Evolutionary conservation across 2,797 vertebrate genomes (phyloP), one percentile per base, ranked within the genome.

Genomic region (Cichlasoma orientale): DNA sequence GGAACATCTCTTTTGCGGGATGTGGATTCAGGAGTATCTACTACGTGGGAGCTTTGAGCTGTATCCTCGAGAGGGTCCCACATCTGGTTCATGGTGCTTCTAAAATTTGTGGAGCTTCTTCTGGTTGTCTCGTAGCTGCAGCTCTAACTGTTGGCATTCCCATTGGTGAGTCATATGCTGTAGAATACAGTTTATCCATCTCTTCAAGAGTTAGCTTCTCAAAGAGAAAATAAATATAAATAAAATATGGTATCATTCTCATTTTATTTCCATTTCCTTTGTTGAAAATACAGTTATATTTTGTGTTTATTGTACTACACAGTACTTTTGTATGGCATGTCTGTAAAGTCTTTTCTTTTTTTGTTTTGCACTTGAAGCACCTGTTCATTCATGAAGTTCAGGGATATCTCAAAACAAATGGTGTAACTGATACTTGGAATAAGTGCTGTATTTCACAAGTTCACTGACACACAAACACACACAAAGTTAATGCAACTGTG

Each of bases 11-110:
- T 1, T 96, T 98, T 41, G 91, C 94, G 1, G 98, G 97, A 75
- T 98, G 96, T 89, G 97, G 97, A 2, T 98, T 98, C 92, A 85
- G 98, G 80, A 96, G 95, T 11, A 80, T 96, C 41, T 98, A 98
- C 75, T 93, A 97, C 84, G 14, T 97, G 61, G 97, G 98, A 33
- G 97, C 92, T 2, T 84, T 96, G 81, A 91, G 88, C 72, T 97
- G 97, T 83, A 88, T 98, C 82, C 90, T 94, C 56, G 96, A 98
- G 84, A 88, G 58, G 13, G 95, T 91, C 10, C 96, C 95, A 0
- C 92, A 89, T 25, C 74, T 98, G 54, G 83, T 97, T 33, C 91
- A 91, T 2, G 92, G 94, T n/a, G 96, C 96, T 11, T 93, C 91
- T 0, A 95, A 73, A 80, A 89, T 98, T 82, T 95, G 95, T 31